Evolutionary conservation across 2,797 vertebrate species (phyloP), one percentile per base, ranked within the genome.

Genomic region (Hybognathus amarus): DNA sequence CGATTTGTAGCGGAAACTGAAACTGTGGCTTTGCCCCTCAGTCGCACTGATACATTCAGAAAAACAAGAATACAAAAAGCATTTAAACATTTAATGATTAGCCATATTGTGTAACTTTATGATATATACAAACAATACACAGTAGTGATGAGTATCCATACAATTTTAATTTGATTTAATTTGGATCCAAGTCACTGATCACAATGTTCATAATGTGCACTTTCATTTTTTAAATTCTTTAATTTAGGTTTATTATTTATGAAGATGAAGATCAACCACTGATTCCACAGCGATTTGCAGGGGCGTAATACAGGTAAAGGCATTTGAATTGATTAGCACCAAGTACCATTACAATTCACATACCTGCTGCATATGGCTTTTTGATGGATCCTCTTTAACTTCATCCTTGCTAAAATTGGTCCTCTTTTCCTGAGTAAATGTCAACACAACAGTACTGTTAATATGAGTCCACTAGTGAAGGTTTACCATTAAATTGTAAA

Each of bases 391-490:
- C 10, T 12, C 68, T 50, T 63, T 30, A 63, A 63, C 59, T 15
- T 82, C 24, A 3, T 22, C 9, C 52, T 75, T 85, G 74, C 1
- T 30, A 18, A 18, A 11, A 2, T 1, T 0, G 5, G 27, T 10
- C 50, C 68, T 82, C 30, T 20, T 85, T 12, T 18, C 22, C 78
- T 77, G n/a, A 50, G 66, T 38, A n/a, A 77, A 77, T 17, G 0
- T 6, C 2, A 74, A 20, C 59, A 63, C 17, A 22, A 5, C 50
- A 3, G 54, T 4, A 79, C 20, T 75, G 27, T 12, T 38, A 33
- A 54, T 4, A 13, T 5, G 7, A 75, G 22, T 40, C 0, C 30
- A 74, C 47, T 6, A 4, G 20, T 52, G 47, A 52, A 12, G 24
- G 24, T 50, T 71, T 50, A 50, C 24, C 2, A 50, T 50, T 11